Evolutionary conservation across 1,140 invertebrate genomes (phyloP).

Genomic region (Drosophila rufa): DNA sequence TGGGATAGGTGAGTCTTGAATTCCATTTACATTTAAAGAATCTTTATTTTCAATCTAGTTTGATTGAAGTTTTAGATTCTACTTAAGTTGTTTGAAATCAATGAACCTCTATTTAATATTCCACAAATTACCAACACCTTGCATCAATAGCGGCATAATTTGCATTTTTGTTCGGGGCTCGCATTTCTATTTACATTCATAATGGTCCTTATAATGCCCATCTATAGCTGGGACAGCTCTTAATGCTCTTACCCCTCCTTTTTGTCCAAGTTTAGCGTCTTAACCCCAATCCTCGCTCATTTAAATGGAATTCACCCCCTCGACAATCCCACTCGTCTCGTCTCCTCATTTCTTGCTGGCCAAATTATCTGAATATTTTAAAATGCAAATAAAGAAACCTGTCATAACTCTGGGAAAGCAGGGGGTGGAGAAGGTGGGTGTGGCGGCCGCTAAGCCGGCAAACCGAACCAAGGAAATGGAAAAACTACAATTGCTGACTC

Average conservation of each 20-base stretch:
- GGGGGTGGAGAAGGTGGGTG: neutral
- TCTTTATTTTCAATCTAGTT: neutral
- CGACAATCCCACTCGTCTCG: neutral
- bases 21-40: neutral
- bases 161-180: conserved; percentile 1
- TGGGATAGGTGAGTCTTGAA: too few species aligned
- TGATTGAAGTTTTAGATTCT: neutral
- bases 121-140: conserved; percentile 4
- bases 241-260: conserved; percentile 22
- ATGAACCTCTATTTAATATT: neutral
- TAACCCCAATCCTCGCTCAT: conserved; percentile 53
- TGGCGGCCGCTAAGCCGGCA: conserved; percentile 16
- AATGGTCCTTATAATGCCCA: conserved; percentile 5
- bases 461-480: conserved; percentile 2
- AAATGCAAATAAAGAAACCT: conserved; percentile 54
- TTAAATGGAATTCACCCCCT: conserved; percentile 26
- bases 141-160: conserved; percentile 3
- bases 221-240: neutral
- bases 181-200: conserved; percentile 9
- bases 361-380: conserved; percentile 43
- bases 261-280: conserved; percentile 9
- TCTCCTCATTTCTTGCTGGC: conserved; percentile 18
- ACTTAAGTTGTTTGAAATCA: neutral
- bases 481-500: conserved; percentile 46
- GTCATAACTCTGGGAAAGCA: conserved; percentile 33